A percentile compares a stretch with the other conserved stretches of the same genome.
phyloP scores from a whole-genome alignment of 53 echinoderm and acorn worm genomes.

The Stichopus horrens region DNA sequence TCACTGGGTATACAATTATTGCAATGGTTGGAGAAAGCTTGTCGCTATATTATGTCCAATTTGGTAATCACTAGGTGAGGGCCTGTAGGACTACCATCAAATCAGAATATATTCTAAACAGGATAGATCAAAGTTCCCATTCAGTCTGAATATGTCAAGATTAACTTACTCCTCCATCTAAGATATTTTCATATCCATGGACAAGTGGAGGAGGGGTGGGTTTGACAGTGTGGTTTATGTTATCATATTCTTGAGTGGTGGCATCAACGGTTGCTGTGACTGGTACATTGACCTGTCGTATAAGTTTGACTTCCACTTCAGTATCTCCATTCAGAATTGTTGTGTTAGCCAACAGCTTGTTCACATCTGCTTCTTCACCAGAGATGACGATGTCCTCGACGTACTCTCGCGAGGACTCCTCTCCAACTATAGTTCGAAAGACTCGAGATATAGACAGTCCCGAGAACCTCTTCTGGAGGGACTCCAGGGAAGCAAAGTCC shows the following conservation, averaged over 20 bases:
- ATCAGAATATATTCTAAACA: too few relatives aligned
- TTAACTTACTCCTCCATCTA: constrained; percentile 63
- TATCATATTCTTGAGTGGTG: constrained; percentile 8
- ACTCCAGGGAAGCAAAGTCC: constrained; percentile 16
- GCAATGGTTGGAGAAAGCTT: too few relatives aligned
- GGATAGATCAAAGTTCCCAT: too few relatives aligned
- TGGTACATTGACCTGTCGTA: constrained; percentile 19
- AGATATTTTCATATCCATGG: constrained; percentile 68
- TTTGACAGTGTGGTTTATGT: constrained; percentile 47
- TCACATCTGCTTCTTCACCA: constrained; percentile 22
- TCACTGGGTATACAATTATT: too few relatives aligned
- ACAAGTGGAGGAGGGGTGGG: constrained; percentile 76
- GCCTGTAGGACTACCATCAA: too few relatives aligned
- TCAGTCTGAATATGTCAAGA: neutral
- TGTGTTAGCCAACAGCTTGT: constrained; percentile 25
- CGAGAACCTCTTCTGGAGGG: constrained; percentile 37
- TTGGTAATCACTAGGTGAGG: too few relatives aligned
- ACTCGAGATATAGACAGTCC: constrained; percentile 39
- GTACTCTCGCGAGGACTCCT: neutral
- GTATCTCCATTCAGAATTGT: neutral
- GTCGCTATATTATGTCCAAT: too few relatives aligned
- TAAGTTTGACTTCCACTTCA: neutral
- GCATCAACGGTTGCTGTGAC: constrained; percentile 36
- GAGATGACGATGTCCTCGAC: constrained; percentile 39
- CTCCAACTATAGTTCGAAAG: constrained; percentile 25